Evolutionary conservation across 2,113 vertebrate genomes (phyloP).

Genomic region (Calypte anna): DNA sequence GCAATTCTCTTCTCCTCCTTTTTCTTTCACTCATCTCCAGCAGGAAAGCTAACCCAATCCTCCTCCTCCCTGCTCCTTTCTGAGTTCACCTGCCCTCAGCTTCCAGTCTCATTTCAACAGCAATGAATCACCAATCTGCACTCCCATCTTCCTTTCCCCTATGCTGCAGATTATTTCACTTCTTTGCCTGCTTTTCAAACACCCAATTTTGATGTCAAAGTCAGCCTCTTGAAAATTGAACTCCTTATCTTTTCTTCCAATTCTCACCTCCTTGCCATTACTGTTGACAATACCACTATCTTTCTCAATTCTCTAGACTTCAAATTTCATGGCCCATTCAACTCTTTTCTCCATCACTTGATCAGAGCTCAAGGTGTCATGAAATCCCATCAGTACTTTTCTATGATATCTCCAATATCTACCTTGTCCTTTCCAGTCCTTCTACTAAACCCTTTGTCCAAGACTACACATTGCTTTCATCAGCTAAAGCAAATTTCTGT

Average conservation of each 20-base stretch:
- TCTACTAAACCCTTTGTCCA: neutral
- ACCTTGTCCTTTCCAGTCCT: neutral
- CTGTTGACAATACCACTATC: constrained; percentile 12
- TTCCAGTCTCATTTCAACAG: constrained; percentile 8
- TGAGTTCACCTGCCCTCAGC: neutral
- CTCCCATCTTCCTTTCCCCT: constrained; percentile 44
- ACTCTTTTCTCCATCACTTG: neutral
- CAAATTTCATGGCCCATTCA: constrained; percentile 60
- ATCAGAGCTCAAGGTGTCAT: constrained; percentile 17
- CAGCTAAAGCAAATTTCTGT: neutral
- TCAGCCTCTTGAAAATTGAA: constrained; percentile 60
- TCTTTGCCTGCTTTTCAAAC: constrained; percentile 40
- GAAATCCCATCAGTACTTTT: neutral
- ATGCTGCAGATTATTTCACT: neutral
- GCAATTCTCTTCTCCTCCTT: neutral
- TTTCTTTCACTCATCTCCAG: neutral
- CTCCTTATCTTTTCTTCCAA: constrained; percentile 56
- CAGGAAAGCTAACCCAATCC: neutral
- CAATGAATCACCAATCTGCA: constrained; percentile 40
- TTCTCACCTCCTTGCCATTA: constrained; percentile 28
- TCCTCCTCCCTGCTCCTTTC: neutral
- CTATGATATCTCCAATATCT: neutral
- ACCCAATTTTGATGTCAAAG: constrained; percentile 55
- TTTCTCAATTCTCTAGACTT: constrained; percentile 19
- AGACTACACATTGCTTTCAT: neutral